phyloP scores from a whole-genome alignment of 2,888 invertebrate genomes.

The Coronaproctus castanopsis region DNA sequence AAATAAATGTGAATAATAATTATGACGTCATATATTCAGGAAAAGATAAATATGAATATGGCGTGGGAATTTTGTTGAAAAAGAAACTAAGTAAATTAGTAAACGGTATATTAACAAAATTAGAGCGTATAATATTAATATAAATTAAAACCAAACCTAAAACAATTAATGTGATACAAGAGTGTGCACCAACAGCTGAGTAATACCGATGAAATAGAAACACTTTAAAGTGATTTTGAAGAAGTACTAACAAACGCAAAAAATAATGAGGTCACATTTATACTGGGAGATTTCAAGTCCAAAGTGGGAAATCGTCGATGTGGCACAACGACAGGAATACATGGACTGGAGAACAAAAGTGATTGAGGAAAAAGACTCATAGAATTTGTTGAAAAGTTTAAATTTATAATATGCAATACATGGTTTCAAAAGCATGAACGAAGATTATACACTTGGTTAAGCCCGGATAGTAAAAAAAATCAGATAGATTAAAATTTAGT shows the following conservation, averaged over 20 bases:
- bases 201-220: not conserved
- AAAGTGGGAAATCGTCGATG: not conserved
- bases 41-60: not conserved
- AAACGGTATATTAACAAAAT: not conserved
- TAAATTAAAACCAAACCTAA: not conserved
- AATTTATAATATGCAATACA: not conserved
- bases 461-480: slow-evolving; percentile 1
- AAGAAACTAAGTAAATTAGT: not conserved
- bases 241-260: not conserved
- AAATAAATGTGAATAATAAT: not conserved
- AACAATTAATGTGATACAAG: no score
- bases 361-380: slow-evolving; percentile 1
- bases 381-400: not conserved
- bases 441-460: slow-evolving; percentile 4
- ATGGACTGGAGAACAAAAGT: not conserved
- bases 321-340: not conserved
- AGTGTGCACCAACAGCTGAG: not conserved
- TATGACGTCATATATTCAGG: no score
- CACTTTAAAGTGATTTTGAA: not conserved
- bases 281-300: not conserved
- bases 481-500: not conserved
- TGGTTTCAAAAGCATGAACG: slow-evolving; percentile 1
- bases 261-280: not conserved
- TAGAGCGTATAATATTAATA: not conserved
- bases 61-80: no score